A percentile compares a stretch with the other conserved stretches of the same genome.
Evolutionary conservation across 2,797 vertebrate genomes (phyloP).

Genomic region (Sitta carolinensis): DNA sequence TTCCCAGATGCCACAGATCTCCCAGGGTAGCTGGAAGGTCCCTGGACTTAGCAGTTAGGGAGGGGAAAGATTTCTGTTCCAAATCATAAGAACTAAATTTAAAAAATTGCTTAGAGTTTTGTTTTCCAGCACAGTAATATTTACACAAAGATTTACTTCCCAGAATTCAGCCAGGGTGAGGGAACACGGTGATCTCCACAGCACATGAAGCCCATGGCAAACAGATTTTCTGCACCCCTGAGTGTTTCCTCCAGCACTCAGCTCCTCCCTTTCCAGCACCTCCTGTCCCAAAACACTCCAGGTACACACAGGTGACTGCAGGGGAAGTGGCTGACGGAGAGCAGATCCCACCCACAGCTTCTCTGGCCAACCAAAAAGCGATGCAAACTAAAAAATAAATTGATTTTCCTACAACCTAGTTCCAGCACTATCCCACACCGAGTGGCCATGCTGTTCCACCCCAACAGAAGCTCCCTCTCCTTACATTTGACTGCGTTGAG

Average conservation of each 20-base stretch:
- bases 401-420: background rate
- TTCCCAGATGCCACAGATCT: background rate
- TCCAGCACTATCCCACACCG: background rate
- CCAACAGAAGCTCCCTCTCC: conserved; percentile 53
- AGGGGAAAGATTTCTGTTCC: background rate
- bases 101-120: background rate
- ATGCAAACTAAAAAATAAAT: background rate
- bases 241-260: background rate
- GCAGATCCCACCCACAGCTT: background rate
- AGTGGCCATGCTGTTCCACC: background rate
- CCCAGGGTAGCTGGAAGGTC: background rate
- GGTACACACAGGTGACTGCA: background rate
- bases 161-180: background rate
- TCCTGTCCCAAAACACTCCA: background rate
- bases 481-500: conserved; percentile 98
- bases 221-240: background rate
- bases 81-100: background rate
- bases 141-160: background rate
- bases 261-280: background rate
- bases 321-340: background rate
- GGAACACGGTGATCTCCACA: background rate
- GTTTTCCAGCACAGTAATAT: background rate
- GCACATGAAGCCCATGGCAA: fast-evolving
- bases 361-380: background rate
- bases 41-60: background rate